A percentile compares a stretch with the other conserved stretches of the same genome.
These are phyloP conservation scores for Taenaris catops DNA, from an alignment of 2,888 invertebrate species.

Conservation along the genomic window DNA sequence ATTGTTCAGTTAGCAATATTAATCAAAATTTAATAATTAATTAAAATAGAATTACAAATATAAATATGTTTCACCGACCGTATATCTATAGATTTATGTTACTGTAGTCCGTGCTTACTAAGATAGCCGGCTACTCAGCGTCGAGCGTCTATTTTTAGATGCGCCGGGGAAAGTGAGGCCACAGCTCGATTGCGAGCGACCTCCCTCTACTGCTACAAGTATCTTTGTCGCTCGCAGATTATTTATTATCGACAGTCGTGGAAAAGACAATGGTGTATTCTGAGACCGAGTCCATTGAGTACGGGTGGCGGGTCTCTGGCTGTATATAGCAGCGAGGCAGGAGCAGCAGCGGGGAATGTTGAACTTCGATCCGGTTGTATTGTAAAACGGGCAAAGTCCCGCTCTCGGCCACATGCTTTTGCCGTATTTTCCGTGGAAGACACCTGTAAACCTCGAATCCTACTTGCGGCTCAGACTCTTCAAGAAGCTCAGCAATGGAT, in stretches of 20 bases:
- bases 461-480: conserved; percentile 82
- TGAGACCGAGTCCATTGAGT: conserved; percentile 35
- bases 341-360: conserved; percentile 65
- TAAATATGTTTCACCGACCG: no score
- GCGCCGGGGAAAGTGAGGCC: conserved; percentile 62
- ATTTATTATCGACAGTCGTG: conserved; percentile 81
- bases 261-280: conserved; percentile 81
- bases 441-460: conserved; percentile 81
- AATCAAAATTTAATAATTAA: no score
- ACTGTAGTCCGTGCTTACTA: conserved; percentile 30
- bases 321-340: conserved; percentile 75
- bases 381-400: conserved; percentile 83
- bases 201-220: conserved; percentile 37
- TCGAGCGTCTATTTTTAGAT: conserved; percentile 74
- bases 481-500: conserved; percentile 86
- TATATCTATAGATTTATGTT: conserved; percentile 22
- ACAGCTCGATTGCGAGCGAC: conserved; percentile 57
- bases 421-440: conserved; percentile 81
- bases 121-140: conserved; percentile 45
- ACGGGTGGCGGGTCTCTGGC: conserved; percentile 76
- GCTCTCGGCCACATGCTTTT: conserved; percentile 84
- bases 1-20: no score
- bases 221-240: conserved; percentile 18
- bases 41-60: no score
- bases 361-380: conserved; percentile 80